Base-by-base conservation (phyloP, 1,140 invertebrate genomes). In the Drepana arcuata region DNA sequence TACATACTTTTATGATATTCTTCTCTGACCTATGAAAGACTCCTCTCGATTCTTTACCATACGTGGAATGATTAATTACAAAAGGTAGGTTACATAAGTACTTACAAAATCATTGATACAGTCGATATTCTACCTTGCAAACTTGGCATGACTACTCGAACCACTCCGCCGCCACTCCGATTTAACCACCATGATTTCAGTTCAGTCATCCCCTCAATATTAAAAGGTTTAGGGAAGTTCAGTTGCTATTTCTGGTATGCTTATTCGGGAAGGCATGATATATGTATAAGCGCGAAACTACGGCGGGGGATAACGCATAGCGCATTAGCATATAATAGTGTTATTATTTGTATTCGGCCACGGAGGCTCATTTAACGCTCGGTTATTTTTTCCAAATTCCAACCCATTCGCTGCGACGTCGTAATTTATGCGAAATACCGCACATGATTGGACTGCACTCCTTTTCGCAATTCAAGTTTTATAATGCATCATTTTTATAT, bases 241-340 rank as follows among this genome's bases (percentile, higher is more conserved):
- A 27, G 14, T 31, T 40, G 41, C 40, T 57, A 62, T 52, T 51
- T 47, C 43, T 38, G 39, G 43, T 47, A 53, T 52, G 46, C 49
- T 48, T 51, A 51, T 62, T 56, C 43, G 51, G 58, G 43, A 53
- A 63, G 51, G 45, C 46, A 30, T 47, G 41, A 48, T 49, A 63
- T 54, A 53, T 48, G 37, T 49, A 43, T 41, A n/a, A n/a, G n/a
- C n/a, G n/a, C n/a, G 48, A 54, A 59, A 59, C 48, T 52, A 36
- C 48, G 39, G 53, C 49, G 32, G 47, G 50, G 63, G 57, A 69
- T 70, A 71, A 73, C 69, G 65, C 65, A 66, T 56, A 47, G 59
- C 49, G 49, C 52, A 77, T 77, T 77, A 77, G 53, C 72, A 73
- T 77, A 77, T 71, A 77, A 73, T 73, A 58, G 72, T 53, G 65